These are phyloP conservation scores for Potamarius usumacintae DNA, from an alignment of 2,113 vertebrate genomes.

Conservation along the genomic window DNA sequence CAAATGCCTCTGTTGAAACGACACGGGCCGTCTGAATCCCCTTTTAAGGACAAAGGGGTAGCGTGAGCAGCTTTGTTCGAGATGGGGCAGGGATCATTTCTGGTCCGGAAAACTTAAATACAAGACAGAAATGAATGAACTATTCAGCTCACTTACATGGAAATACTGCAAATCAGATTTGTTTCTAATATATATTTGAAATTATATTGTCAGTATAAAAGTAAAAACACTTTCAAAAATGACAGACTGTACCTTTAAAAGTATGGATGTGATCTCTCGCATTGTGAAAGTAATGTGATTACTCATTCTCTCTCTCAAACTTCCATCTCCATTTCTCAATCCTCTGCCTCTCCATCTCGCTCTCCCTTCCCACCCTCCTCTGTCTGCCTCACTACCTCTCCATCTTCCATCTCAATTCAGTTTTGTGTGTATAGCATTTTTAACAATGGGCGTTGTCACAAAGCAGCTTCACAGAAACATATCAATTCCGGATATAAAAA, in stretches of 20 bases:
- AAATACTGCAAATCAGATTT: background rate
- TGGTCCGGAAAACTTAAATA: background rate
- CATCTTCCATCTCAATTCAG: background rate
- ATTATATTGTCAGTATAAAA: background rate
- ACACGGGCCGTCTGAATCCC: background rate
- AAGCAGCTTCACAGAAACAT: too few species aligned
- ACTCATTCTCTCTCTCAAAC: background rate
- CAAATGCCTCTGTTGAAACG: background rate
- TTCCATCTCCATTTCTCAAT: background rate
- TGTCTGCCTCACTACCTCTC: background rate
- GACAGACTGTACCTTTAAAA: background rate
- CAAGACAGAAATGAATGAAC: background rate
- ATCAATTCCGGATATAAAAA: too few species aligned
- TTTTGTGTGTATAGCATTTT: too few species aligned
- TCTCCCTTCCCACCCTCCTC: background rate
- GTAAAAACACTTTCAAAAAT: background rate
- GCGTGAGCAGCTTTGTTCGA: too few species aligned
- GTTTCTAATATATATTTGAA: background rate
- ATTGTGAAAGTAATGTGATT: background rate
- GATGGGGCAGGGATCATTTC: background rate
- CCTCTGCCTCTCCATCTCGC: background rate
- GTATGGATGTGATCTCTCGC: background rate
- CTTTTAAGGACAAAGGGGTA: background rate
- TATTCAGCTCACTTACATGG: background rate
- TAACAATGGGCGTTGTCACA: too few species aligned